Base-by-base conservation (phyloP, 2,113 vertebrate species). In the Chamaetylas fuelleborni region DNA sequence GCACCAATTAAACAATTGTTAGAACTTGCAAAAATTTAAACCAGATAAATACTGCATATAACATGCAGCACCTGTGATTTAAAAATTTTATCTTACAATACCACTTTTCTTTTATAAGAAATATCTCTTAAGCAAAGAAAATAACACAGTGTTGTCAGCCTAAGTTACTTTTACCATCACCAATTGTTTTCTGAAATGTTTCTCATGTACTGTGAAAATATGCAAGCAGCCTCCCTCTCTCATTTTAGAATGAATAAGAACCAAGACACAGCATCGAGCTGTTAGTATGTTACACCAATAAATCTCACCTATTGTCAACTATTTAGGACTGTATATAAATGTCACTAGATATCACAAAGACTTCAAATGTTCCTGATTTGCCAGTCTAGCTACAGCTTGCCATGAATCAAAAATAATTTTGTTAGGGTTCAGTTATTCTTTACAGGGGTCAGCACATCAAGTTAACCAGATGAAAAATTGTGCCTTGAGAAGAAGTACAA, bases 381-480 rank as follows among this genome's bases (percentile, higher is more conserved):
- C 31, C 57, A 40, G 66, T 43, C 34, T 71, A 91, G 62, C 29
- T 69, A 76, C 31, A 54, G 57, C 40, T 70, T 88, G 26, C 47
- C 73, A 60, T 58, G 36, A 85, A 95, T 88, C 36, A 85, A 84
- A 90, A 94, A n/a, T 62, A 0, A 66, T 88, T 92, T 69, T 33
- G 65, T 62, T 77, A 61, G 34, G 62, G 81, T 73, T 91, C 74
- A 80, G 47, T 77, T 95, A 57, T 58, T 82, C 70, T 82, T 76
- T 69, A 73, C 3, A 1, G 6, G 36, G 62, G 42, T 77, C 58
- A 92, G 74, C 66, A 82, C 57, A 87, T 77, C 53, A 61, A 77
- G 58, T 73, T 87, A 94, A 91, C 62, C 14, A 82, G 74, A 62
- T 90, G 71, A 94, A 82, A 94, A 80, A 90, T 2, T 77, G 56